phyloP scores from a whole-genome alignment of 2,113 vertebrate species.

The Fulmarus glacialis region DNA sequence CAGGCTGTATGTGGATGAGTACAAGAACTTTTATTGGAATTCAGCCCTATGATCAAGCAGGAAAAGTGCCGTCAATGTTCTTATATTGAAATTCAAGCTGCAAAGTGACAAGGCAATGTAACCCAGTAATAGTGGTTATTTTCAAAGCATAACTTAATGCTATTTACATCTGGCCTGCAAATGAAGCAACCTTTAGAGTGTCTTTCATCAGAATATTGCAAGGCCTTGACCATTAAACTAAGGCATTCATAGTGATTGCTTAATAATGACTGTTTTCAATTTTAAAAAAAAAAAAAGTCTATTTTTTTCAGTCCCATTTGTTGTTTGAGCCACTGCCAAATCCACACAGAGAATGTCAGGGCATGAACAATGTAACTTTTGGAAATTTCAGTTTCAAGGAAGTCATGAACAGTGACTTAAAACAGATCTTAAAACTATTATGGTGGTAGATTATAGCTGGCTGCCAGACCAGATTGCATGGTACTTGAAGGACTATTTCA shows the following conservation, averaged over 20 bases:
- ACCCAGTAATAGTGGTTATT: background rate
- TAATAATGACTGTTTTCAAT: background rate
- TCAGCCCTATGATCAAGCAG: background rate
- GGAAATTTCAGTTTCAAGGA: background rate
- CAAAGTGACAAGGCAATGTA: background rate
- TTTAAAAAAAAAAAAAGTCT: background rate
- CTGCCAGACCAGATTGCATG: background rate
- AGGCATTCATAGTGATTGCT: background rate
- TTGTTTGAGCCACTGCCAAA: background rate
- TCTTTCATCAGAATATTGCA: background rate
- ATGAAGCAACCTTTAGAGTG: background rate
- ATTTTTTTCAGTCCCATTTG: background rate
- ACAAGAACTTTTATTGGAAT: background rate
- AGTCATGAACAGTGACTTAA: background rate
- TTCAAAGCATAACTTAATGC: background rate
- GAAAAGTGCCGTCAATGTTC: background rate
- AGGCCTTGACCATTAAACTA: background rate
- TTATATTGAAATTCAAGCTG: background rate
- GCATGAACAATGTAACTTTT: background rate
- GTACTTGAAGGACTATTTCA: background rate
- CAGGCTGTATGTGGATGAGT: rapidly evolving
- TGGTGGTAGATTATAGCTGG: background rate
- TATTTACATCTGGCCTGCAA: background rate
- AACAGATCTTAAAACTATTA: background rate
- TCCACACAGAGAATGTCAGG: background rate